These are phyloP conservation scores for Poecilobothrus nobilitatus DNA, from an alignment of 2,888 invertebrate genomes.

Conservation along the genomic window DNA sequence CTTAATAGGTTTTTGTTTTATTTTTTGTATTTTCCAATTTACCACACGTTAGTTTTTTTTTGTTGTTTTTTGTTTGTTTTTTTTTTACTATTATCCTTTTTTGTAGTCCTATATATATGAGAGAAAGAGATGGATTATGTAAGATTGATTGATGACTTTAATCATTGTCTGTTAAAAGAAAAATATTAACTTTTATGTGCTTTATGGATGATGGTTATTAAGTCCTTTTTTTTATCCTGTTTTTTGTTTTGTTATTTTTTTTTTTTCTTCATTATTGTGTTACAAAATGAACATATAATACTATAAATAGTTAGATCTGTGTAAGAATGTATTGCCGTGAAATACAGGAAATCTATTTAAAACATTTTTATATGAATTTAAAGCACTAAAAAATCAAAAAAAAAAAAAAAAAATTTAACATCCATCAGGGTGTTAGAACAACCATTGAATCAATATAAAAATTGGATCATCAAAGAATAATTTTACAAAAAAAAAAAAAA, in stretches of 20 bases:
- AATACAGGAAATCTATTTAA: neutral
- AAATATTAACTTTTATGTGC: slow-evolving; percentile 4
- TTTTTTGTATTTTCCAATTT: no score
- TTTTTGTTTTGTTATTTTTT: neutral
- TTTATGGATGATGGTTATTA: slow-evolving; percentile 3
- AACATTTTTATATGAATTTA: neutral
- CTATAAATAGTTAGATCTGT: neutral
- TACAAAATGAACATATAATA: no score
- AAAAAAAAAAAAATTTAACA: no score
- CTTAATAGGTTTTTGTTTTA: no score
- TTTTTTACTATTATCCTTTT: no score
- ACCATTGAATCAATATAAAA: neutral
- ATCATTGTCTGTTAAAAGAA: slow-evolving; percentile 6
- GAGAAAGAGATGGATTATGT: neutral
- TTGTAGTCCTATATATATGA: no score
- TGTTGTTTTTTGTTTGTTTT: no score
- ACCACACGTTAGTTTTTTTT: no score
- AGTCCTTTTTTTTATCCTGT: neutral
- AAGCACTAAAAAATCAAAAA: neutral
- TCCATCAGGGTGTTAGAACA: no score
- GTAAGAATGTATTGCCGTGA: neutral
- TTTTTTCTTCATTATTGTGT: neutral
- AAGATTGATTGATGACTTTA: slow-evolving; percentile 5
- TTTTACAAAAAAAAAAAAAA: neutral
- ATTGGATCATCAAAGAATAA: no score